A percentile compares a stretch with the other conserved stretches of the same genome.
Conservation (phyloP, 2,888 invertebrate species). For the Scaptomyza cyrtandrae region DNA sequence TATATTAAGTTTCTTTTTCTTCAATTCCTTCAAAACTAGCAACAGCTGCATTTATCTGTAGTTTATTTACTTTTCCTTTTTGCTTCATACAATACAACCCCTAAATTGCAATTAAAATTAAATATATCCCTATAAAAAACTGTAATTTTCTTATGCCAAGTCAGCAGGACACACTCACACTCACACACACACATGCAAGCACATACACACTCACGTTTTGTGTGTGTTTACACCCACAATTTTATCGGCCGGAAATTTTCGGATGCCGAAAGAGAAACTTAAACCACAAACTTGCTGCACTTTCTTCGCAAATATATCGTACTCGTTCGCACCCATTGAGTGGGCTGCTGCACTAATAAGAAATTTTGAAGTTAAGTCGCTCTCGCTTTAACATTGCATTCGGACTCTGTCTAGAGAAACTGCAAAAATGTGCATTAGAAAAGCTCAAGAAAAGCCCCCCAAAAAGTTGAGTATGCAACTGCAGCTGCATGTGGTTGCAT, state of each 20-base stretch:
- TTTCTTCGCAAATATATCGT: conserved; percentile 64
- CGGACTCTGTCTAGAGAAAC: conserved; percentile 71
- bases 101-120: conserved; percentile 45
- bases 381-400: conserved; percentile 68
- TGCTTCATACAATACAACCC: background rate
- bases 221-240: conserved; percentile 44
- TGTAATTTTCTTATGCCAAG: conserved; percentile 43
- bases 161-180: conserved; percentile 32
- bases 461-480: conserved; percentile 48
- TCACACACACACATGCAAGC: conserved; percentile 5
- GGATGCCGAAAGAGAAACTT: conserved; percentile 38
- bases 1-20: background rate
- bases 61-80: conserved; percentile 3
- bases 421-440: conserved; percentile 79
- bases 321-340: conserved; percentile 42
- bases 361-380: conserved; percentile 65
- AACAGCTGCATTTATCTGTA: conserved; percentile 1
- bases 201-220: conserved; percentile 13
- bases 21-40: background rate
- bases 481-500: conserved; percentile 40
- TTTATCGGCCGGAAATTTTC: conserved; percentile 20
- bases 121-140: conserved; percentile 31
- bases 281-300: conserved; percentile 69
- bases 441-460: conserved; percentile 74
- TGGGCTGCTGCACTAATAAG: conserved; percentile 64